Evolutionary conservation across 2,888 invertebrate species (phyloP).

Genomic region (Alloscopus bannaensis): DNA sequence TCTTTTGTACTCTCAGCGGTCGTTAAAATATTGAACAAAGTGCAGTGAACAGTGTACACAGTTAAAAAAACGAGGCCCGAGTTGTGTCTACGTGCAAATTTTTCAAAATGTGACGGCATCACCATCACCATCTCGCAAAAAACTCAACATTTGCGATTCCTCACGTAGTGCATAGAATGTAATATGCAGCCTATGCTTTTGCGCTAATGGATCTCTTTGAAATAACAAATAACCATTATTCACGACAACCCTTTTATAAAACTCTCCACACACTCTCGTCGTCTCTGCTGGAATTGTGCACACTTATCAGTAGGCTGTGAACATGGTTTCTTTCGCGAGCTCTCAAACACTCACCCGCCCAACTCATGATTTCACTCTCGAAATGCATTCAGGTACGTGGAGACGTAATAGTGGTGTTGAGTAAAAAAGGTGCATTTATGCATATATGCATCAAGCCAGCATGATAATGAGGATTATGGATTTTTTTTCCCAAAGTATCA

Average conservation of each 20-base stretch:
- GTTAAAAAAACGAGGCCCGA: constrained; percentile 33
- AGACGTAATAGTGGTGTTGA: neutral
- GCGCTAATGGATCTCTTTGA: neutral
- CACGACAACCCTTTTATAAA: too few relatives aligned
- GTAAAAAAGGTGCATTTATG: neutral
- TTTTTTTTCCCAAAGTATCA: too few relatives aligned
- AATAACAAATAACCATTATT: constrained; percentile 17
- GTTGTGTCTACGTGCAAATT: constrained; percentile 21
- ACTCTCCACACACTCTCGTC: too few relatives aligned
- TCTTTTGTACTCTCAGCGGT: too few relatives aligned
- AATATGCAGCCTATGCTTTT: neutral
- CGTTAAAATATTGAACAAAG: too few relatives aligned
- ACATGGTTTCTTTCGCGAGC: constrained; percentile 42
- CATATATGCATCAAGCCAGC: constrained; percentile 3
- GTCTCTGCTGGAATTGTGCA: constrained; percentile 12
- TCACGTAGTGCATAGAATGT: too few relatives aligned
- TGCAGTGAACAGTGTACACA: too few relatives aligned
- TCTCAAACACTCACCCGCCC: neutral
- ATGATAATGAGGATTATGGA: constrained; percentile 35
- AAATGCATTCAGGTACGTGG: neutral
- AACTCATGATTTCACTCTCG: neutral
- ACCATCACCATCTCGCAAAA: neutral
- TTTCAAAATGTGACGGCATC: constrained; percentile 28
- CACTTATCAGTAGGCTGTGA: constrained; percentile 45
- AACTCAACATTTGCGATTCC: constrained; percentile 6